Conservation (phyloP, 2,888 invertebrate genomes). For the Ferdinandea cuprea region DNA sequence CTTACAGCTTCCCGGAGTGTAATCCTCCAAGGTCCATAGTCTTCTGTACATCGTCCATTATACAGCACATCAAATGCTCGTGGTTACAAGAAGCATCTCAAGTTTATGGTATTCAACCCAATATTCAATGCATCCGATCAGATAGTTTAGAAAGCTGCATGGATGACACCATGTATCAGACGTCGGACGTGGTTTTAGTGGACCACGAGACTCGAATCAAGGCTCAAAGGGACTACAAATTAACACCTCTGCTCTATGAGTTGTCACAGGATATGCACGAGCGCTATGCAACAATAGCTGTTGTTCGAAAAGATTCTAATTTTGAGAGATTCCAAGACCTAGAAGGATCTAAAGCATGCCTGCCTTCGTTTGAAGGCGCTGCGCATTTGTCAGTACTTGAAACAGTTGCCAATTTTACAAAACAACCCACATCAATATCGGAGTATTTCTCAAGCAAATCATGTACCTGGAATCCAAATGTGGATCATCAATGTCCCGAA, state of each 20-base stretch:
- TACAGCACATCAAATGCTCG: conserved; percentile 90
- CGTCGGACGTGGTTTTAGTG: conserved; percentile 89
- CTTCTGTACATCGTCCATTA: conserved; percentile 87
- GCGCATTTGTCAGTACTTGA: conserved; percentile 86
- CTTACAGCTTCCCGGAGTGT: conserved; percentile 88
- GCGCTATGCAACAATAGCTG: conserved; percentile 85
- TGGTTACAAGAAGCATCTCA: conserved; percentile 90
- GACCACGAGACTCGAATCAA: conserved; percentile 88
- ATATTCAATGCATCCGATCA: conserved; percentile 89
- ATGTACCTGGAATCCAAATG: conserved; percentile 84
- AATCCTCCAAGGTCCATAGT: conserved; percentile 87
- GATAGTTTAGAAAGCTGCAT: conserved; percentile 87
- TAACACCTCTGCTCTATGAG: conserved; percentile 80
- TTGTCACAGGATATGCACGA: conserved; percentile 80
- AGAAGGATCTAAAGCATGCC: conserved; percentile 89
- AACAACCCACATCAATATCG: conserved; percentile 77
- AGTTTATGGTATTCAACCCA: conserved; percentile 90
- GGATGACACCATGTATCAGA: conserved; percentile 85
- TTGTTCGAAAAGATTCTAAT: conserved; percentile 86
- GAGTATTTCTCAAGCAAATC: conserved; percentile 87
- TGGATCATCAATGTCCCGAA: conserved; percentile 80
- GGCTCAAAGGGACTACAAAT: conserved; percentile 86
- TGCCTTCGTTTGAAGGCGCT: conserved; percentile 91
- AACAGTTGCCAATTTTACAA: conserved; percentile 82
- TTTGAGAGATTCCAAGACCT: conserved; percentile 86